Conservation (phyloP, 2,888 invertebrate species). For the Cordilura impudica region DNA sequence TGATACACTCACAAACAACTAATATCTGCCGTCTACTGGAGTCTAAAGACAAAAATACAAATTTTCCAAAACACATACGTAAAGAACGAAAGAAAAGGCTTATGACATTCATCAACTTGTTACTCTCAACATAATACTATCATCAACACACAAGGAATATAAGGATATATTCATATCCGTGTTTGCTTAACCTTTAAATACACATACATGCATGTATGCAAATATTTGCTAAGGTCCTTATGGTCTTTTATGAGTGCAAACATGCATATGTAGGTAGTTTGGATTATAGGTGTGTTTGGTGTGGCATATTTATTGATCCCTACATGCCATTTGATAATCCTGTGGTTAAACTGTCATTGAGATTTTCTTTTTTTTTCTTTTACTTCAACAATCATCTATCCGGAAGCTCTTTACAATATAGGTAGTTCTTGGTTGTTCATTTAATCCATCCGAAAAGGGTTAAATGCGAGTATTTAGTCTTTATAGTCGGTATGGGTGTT, state of each 20-base stretch:
- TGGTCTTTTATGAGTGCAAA: background rate
- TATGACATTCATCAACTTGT: slow-evolving; percentile 25
- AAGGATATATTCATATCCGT: background rate
- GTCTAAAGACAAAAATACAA: background rate
- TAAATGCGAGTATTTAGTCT: slow-evolving; percentile 16
- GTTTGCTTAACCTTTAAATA: background rate
- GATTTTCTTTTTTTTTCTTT: slow-evolving; percentile 67
- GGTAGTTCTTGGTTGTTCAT: background rate
- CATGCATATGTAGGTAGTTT: slow-evolving; percentile 1
- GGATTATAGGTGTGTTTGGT: slow-evolving; percentile 37
- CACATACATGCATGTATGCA: background rate
- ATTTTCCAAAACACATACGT: slow-evolving; percentile 55
- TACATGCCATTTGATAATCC: slow-evolving; percentile 69
- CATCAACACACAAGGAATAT: background rate
- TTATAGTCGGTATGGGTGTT: background rate
- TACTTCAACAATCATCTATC: slow-evolving; percentile 26
- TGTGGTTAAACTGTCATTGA: slow-evolving; percentile 76
- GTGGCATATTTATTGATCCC: slow-evolving; percentile 30
- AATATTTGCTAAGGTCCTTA: slow-evolving; percentile 33
- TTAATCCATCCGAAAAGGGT: slow-evolving; percentile 31
- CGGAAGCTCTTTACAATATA: slow-evolving; percentile 2
- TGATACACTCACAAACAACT: slow-evolving; percentile 11
- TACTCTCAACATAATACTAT: background rate
- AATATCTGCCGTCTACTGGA: background rate
- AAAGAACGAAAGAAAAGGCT: slow-evolving; percentile 15